Evolutionary conservation across 2,797 vertebrate species (phyloP).

Genomic region (Enteromius unitaeniatus): DNA sequence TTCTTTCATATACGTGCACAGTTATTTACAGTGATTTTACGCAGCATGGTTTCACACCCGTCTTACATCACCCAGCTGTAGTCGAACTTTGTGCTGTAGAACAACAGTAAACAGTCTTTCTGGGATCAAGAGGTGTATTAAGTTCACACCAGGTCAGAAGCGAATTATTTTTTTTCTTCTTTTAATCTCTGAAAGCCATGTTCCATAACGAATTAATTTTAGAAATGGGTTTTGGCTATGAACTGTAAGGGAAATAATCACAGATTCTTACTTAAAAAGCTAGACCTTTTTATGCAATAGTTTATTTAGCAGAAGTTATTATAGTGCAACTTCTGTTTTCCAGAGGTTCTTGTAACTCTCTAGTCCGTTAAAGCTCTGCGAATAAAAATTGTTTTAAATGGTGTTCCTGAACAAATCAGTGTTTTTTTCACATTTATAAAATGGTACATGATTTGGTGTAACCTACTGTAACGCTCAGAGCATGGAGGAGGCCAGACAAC

Average conservation of each 20-base stretch:
- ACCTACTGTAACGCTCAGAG: too few species aligned
- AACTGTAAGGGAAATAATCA: background rate
- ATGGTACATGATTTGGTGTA: background rate
- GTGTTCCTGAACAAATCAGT: background rate
- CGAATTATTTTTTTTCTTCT: background rate
- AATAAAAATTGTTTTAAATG: background rate
- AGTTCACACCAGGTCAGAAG: conserved; percentile 3
- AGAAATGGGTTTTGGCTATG: background rate
- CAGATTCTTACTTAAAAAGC: background rate
- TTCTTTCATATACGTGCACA: background rate
- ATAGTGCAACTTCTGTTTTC: background rate
- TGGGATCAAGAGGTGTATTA: background rate
- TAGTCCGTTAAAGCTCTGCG: background rate
- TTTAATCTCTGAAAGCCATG: background rate
- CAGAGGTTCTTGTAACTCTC: background rate
- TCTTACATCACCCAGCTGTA: background rate
- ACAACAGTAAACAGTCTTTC: background rate
- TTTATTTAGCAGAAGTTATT: background rate
- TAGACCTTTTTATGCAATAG: background rate
- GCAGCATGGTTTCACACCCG: conserved; percentile 7
- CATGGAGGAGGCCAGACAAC: too few species aligned
- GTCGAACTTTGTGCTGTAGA: background rate
- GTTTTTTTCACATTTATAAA: background rate
- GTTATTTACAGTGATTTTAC: conserved; percentile 36
- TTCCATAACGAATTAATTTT: background rate